Percentiles rank a stretch among this genome's conserved stretches.
These are phyloP conservation scores for Aphidius colemani DNA, from an alignment of 2,888 invertebrate genomes.

Conservation along the genomic window DNA sequence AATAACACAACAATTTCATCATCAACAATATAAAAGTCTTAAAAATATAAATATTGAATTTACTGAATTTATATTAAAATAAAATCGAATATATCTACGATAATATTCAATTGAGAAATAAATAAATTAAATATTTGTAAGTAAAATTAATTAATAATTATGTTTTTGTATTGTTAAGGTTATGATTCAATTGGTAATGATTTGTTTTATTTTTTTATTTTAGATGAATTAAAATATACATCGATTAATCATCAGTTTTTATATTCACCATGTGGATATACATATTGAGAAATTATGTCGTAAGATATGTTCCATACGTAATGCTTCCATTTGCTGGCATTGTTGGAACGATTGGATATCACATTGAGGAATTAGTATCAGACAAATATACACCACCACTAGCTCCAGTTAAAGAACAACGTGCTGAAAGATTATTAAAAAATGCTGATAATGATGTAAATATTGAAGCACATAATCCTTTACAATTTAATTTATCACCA, in stretches of 20 bases:
- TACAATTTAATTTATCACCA: conserved; percentile 57
- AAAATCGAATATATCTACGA: too few relatives aligned
- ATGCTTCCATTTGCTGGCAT: conserved; percentile 82
- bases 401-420: conserved; percentile 50
- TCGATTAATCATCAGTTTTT: conserved; percentile 37
- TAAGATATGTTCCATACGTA: conserved; percentile 77
- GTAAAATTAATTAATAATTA: too few relatives aligned
- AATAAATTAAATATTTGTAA: too few relatives aligned
- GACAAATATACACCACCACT: conserved; percentile 74
- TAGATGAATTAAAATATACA: neutral
- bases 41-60: too few relatives aligned
- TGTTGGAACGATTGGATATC: conserved; percentile 85
- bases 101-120: too few relatives aligned
- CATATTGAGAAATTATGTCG: conserved; percentile 62
- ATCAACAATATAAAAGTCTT: too few relatives aligned
- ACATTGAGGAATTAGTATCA: conserved; percentile 75
- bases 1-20: too few relatives aligned
- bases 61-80: too few relatives aligned
- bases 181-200: too few relatives aligned
- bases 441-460: conserved; percentile 39
- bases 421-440: conserved; percentile 50
- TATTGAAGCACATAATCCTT: conserved; percentile 48
- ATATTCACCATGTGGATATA: conserved; percentile 75
- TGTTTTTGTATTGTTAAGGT: too few relatives aligned
- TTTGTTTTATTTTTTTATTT: too few relatives aligned